Conservation (phyloP, 2,113 vertebrate species). For the Leucopternis melanops region DNA sequence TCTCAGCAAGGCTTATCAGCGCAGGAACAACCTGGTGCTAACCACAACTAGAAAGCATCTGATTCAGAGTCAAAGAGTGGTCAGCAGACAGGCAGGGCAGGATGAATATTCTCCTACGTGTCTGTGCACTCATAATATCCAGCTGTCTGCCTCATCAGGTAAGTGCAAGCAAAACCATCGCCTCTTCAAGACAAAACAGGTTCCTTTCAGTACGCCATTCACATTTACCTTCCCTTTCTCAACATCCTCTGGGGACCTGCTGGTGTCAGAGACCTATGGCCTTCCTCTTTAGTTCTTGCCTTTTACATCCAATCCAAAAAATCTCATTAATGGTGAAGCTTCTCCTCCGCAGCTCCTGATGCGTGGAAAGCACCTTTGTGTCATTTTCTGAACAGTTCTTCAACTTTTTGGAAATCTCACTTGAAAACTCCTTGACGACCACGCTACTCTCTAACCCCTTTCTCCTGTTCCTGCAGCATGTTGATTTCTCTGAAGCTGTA, state of each 20-base stretch:
- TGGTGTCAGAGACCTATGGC: not conserved
- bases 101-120: rapidly evolving
- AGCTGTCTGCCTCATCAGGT: not conserved
- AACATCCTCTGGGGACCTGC: not conserved
- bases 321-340: not conserved
- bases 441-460: rapidly evolving
- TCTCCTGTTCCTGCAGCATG: not conserved
- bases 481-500: not conserved
- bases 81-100: not conserved
- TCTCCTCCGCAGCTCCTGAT: not conserved
- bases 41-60: not conserved
- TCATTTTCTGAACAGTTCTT: not conserved
- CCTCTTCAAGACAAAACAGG: not conserved
- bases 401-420: not conserved
- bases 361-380: not conserved
- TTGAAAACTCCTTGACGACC: not conserved
- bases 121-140: not conserved
- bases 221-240: not conserved
- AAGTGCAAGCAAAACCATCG: not conserved
- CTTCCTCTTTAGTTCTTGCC: not conserved
- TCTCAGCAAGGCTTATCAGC: rapidly evolving
- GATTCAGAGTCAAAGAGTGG: rapidly evolving
- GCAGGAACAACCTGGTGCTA: not conserved
- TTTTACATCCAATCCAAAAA: not conserved
- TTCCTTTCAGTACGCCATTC: not conserved